Percentiles rank a stretch among this genome's conserved stretches.
Conservation (phyloP, 2,797 vertebrate genomes). For the Myotis findleyi region DNA sequence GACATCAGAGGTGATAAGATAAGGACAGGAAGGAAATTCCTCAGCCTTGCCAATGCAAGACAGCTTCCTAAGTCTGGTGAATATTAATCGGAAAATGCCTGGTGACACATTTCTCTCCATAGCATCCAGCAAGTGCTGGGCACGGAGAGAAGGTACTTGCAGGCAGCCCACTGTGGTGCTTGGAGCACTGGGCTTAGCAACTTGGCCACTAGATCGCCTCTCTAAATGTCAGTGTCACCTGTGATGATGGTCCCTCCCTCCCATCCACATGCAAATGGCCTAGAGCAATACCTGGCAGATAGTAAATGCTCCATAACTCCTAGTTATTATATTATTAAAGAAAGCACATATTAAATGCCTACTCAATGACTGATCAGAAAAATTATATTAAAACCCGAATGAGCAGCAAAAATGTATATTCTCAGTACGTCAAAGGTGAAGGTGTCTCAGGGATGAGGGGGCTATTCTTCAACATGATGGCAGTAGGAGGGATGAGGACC, state of each 20-base stretch:
- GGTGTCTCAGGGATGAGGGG: not conserved
- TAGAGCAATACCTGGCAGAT: not conserved
- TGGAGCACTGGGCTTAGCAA: not conserved
- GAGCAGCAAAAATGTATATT: not conserved
- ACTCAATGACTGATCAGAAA: not conserved
- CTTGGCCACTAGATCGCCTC: not conserved
- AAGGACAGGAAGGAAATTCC: not conserved
- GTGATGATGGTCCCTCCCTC: not conserved
- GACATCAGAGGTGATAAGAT: not conserved
- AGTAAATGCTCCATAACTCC: not conserved
- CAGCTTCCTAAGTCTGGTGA: not conserved
- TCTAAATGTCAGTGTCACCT: not conserved
- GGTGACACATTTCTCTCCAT: not conserved
- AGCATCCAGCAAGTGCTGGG: not conserved
- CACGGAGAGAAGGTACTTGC: not conserved
- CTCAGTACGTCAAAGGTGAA: not conserved
- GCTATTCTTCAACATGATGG: not conserved
- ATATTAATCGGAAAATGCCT: not conserved
- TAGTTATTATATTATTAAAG: not conserved
- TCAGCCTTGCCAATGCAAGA: not conserved
- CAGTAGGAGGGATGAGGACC: not conserved
- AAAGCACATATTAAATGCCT: not conserved
- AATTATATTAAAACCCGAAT: not conserved
- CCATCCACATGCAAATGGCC: not conserved
- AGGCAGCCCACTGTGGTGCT: not conserved